These are phyloP conservation scores for Pachycephus smyrnensis DNA, from an alignment of 2,888 invertebrate genomes.

Conservation along the genomic window DNA sequence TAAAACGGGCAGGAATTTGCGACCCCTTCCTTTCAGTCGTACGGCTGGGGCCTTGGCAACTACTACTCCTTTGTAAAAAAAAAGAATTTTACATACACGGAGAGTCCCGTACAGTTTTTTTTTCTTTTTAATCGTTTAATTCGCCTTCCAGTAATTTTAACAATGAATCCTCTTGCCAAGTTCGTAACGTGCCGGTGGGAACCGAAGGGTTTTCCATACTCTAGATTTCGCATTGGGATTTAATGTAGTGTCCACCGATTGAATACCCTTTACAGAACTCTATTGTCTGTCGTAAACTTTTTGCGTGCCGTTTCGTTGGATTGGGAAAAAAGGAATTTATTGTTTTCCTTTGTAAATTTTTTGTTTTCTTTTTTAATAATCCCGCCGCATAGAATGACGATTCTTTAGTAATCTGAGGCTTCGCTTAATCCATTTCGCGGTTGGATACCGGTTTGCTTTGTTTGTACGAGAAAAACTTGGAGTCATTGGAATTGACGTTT, in stretches of 20 bases:
- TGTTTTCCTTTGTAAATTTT: not conserved
- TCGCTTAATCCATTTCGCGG: constrained; percentile 14
- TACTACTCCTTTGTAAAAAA: not conserved
- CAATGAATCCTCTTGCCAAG: not conserved
- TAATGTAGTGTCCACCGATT: not conserved
- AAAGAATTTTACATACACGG: not conserved
- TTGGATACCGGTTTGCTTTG: not conserved
- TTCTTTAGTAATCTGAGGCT: constrained; percentile 68
- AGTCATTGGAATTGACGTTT: constrained; percentile 5
- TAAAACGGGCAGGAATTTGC: constrained; percentile 36
- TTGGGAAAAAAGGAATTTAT: not conserved
- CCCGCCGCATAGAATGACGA: constrained; percentile 57
- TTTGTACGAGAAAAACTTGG: not conserved
- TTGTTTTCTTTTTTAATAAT: constrained; percentile 35
- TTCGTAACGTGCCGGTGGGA: not conserved
- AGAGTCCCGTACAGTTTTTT: not conserved
- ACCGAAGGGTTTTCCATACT: not conserved
- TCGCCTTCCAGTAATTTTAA: not conserved
- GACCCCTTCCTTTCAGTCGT: constrained; percentile 40
- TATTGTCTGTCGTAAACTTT: not conserved
- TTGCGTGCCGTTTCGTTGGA: not conserved
- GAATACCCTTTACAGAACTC: not conserved
- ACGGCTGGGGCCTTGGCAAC: constrained; percentile 28
- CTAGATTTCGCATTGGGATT: not conserved
- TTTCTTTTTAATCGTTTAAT: not conserved